phyloP scores from a whole-genome alignment of 2,113 vertebrate genomes.

The Nematolebias whitei region DNA sequence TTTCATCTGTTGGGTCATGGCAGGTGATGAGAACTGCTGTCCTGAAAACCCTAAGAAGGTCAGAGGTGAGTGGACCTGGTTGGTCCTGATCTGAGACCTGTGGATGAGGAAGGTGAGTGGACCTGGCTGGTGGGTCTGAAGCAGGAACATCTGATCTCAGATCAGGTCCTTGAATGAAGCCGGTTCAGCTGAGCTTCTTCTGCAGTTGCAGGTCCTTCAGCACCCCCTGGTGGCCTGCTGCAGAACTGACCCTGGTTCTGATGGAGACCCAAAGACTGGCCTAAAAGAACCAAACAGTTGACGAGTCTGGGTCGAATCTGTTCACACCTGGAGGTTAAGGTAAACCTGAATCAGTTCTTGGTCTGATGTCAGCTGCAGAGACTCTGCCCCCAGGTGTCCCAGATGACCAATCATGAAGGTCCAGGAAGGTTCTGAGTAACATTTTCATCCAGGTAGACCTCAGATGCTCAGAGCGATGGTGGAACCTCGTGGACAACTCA shows the following conservation, averaged over 20 bases:
- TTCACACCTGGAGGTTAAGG: too few relatives aligned
- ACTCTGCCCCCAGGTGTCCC: too few relatives aligned
- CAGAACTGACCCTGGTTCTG: neutral
- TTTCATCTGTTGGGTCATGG: conserved; percentile 30
- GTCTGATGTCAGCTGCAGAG: too few relatives aligned
- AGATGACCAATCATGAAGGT: too few relatives aligned
- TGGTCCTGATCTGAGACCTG: neutral
- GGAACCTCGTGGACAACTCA: too few relatives aligned
- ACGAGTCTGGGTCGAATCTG: too few relatives aligned
- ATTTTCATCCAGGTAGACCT: too few relatives aligned
- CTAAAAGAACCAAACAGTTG: neutral
- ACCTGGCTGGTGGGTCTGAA: neutral
- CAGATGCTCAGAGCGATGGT: too few relatives aligned
- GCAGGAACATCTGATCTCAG: neutral
- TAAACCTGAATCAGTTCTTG: too few relatives aligned
- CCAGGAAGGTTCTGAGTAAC: too few relatives aligned
- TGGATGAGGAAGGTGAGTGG: too few relatives aligned
- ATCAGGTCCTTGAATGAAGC: neutral
- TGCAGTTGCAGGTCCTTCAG: neutral
- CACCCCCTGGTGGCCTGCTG: neutral
- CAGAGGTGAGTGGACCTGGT: conserved; percentile 2
- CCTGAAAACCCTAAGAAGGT: conserved; percentile 35
- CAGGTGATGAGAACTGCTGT: conserved; percentile 61
- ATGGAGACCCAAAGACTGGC: conserved; percentile 10
- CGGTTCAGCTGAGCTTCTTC: neutral